Percentiles rank a stretch among this genome's conserved stretches.
Evolutionary conservation across 2,888 invertebrate species (phyloP).

Genomic region (Chymomyza amoena): DNA sequence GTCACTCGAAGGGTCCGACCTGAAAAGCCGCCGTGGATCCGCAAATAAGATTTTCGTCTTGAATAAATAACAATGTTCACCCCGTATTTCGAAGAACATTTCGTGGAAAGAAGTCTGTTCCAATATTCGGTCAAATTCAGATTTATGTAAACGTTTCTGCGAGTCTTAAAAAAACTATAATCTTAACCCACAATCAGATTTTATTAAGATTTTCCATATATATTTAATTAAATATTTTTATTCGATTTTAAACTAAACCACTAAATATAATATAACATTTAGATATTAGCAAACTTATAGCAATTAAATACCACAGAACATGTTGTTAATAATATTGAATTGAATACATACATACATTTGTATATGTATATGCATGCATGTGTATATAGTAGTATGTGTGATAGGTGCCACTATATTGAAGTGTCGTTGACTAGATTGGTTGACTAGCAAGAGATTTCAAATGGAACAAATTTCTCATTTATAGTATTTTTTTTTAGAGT

Average conservation of each 20-base stretch:
- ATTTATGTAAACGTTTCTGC: too few species aligned
- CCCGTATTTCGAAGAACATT: too few species aligned
- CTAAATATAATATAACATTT: conserved; percentile 62
- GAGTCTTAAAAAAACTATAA: too few species aligned
- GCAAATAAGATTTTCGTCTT: too few species aligned
- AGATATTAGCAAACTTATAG: conserved; percentile 70
- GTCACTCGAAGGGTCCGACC: too few species aligned
- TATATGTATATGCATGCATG: conserved; percentile 16
- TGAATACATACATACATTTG: conserved; percentile 35
- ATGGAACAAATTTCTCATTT: background rate
- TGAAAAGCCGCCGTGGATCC: too few species aligned
- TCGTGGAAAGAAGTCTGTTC: too few species aligned
- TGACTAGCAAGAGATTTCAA: conserved; percentile 8
- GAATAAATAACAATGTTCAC: too few species aligned
- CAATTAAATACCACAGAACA: conserved; percentile 73
- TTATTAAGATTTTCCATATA: background rate
- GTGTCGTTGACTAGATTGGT: conserved; percentile 51
- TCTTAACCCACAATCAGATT: too few species aligned
- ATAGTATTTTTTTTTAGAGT: conserved; percentile 30
- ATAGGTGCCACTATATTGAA: conserved; percentile 20
- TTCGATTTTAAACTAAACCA: conserved; percentile 59
- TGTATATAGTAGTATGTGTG: conserved; percentile 2
- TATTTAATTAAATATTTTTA: conserved; percentile 28
- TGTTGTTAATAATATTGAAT: conserved; percentile 60
- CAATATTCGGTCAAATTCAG: too few species aligned